A percentile compares a stretch with the other conserved stretches of the same genome.
phyloP scores from a whole-genome alignment of 1,140 invertebrate species.

The Drosophila guanche region DNA sequence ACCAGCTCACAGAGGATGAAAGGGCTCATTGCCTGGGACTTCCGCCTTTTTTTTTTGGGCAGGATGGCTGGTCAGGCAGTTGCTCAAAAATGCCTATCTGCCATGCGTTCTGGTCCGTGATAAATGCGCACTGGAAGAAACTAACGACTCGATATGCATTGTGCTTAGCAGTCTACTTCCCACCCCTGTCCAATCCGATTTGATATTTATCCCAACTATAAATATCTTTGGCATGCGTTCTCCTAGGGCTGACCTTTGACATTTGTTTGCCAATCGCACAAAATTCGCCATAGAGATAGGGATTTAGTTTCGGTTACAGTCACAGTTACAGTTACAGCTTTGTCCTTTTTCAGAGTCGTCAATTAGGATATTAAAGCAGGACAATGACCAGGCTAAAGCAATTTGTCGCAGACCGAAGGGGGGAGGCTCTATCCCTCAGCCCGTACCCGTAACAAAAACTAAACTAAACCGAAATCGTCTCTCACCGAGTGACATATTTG shows the following conservation, averaged over 20 bases:
- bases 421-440: too few relatives aligned
- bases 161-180: background rate
- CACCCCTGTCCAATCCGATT: background rate
- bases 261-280: background rate
- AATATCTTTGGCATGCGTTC: slow-evolving; percentile 10
- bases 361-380: slow-evolving; percentile 48
- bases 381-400: slow-evolving; percentile 10
- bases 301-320: slow-evolving; percentile 29
- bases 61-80: too few relatives aligned
- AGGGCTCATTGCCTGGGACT: slow-evolving; percentile 15
- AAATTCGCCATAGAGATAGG: slow-evolving; percentile 18
- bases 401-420: too few relatives aligned
- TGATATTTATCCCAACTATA: slow-evolving; percentile 18
- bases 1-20: slow-evolving; percentile 16
- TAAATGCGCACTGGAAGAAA: slow-evolving; percentile 21
- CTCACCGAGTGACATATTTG: slow-evolving; percentile 61
- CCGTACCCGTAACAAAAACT: background rate
- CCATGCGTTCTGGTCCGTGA: slow-evolving; percentile 7
- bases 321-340: slow-evolving; percentile 2
- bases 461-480: slow-evolving; percentile 2
- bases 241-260: slow-evolving; percentile 28
- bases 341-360: slow-evolving; percentile 23
- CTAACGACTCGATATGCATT: background rate
- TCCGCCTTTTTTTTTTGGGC: background rate
- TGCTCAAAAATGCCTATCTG: slow-evolving; percentile 3